phyloP scores from a whole-genome alignment of 1,140 invertebrate genomes.

The Temnothorax longispinosus region DNA sequence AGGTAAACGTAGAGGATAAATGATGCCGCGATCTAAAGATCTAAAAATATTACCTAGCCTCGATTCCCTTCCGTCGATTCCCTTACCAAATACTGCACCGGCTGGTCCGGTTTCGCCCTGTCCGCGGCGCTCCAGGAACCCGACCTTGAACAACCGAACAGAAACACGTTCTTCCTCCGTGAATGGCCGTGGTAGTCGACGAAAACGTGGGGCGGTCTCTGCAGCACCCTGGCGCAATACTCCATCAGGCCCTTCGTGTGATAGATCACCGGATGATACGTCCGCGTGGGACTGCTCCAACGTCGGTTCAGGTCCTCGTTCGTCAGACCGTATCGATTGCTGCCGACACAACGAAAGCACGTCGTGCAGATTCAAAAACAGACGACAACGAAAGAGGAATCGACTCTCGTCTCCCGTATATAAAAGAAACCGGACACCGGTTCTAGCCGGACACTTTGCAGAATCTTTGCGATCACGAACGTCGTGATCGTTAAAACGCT shows the following conservation, averaged over 20 bases:
- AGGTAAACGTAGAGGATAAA: conserved; percentile 21
- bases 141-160: conserved; percentile 93
- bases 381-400: no score
- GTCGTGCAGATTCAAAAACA: neutral
- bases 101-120: conserved; percentile 86
- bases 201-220: conserved; percentile 90
- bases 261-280: conserved; percentile 93
- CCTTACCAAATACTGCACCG: conserved; percentile 88
- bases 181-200: conserved; percentile 97
- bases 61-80: conserved; percentile 49
- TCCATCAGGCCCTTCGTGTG: conserved; percentile 92
- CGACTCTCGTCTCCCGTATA: neutral
- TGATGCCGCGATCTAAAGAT: neutral
- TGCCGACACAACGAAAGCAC: conserved; percentile 83
- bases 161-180: conserved; percentile 94
- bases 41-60: conserved; percentile 66
- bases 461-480: neutral
- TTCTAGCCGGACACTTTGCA: neutral
- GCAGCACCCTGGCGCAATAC: conserved; percentile 87
- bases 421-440: neutral
- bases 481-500: neutral
- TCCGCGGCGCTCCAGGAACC: conserved; percentile 88
- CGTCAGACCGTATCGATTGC: conserved; percentile 92
- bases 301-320: conserved; percentile 93
- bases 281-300: conserved; percentile 91